Percentiles rank a stretch among this genome's conserved stretches.
Conservation (phyloP, 2,113 vertebrate species). For the Hystrix brachyura region DNA sequence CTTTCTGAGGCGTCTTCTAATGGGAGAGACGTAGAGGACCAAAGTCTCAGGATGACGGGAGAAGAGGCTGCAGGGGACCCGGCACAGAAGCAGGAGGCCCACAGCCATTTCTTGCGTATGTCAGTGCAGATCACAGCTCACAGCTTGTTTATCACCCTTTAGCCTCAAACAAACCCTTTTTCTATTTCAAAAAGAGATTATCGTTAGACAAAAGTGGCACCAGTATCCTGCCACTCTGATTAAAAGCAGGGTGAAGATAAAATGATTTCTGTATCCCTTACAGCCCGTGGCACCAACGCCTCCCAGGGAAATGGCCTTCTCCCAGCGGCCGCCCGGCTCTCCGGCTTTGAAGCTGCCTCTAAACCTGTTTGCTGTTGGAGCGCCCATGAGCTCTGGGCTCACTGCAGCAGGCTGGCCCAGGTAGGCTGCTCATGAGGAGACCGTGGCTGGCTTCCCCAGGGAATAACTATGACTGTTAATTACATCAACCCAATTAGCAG, state of each 20-base stretch:
- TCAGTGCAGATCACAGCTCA: constrained; percentile 28
- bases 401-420: neutral
- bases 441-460: constrained; percentile 65
- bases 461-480: constrained; percentile 60
- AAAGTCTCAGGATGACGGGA: neutral
- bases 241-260: constrained; percentile 66
- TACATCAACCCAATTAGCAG: constrained; percentile 81
- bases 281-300: neutral
- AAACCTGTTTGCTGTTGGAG: constrained; percentile 68
- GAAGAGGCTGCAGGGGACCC: neutral
- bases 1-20: neutral
- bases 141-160: constrained; percentile 27
- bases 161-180: neutral
- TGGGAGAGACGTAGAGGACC: neutral
- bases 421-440: constrained; percentile 41
- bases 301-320: constrained; percentile 65
- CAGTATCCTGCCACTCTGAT: constrained; percentile 63
- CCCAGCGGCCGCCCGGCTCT: neutral
- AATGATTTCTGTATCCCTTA: constrained; percentile 58
- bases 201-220: constrained; percentile 63
- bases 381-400: neutral
- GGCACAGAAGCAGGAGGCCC: neutral
- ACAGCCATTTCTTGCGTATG: neutral
- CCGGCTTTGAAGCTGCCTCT: constrained; percentile 71
- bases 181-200: constrained; percentile 66